A percentile compares a stretch with the other conserved stretches of the same genome.
Evolutionary conservation across 23 tunicate genomes (phyloP).

Genomic region (Clavelina lepadiformis): DNA sequence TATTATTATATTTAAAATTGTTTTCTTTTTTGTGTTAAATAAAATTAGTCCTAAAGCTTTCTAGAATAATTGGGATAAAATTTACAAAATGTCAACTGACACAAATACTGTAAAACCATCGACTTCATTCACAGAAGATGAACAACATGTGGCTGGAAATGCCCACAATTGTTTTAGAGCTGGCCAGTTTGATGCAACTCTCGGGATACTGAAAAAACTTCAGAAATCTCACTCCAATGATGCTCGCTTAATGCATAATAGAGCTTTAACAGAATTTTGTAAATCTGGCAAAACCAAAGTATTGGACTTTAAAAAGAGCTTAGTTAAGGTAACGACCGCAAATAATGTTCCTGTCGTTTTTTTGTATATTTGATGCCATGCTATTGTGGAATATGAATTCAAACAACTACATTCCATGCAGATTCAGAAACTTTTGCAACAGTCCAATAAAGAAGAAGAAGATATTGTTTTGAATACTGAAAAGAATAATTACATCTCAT

Average conservation of each 20-base stretch:
- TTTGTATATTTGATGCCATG: too few relatives aligned
- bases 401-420: slow-evolving; percentile 3
- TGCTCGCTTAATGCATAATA: slow-evolving; percentile 57
- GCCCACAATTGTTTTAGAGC: slow-evolving; percentile 51
- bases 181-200: slow-evolving; percentile 38
- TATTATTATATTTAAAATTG: too few relatives aligned
- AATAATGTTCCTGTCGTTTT: background rate
- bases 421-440: slow-evolving; percentile 71
- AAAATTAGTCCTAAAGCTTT: background rate
- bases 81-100: slow-evolving; percentile 23
- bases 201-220: slow-evolving; percentile 51
- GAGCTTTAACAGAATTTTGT: slow-evolving; percentile 60
- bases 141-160: slow-evolving; percentile 46
- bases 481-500: slow-evolving; percentile 21
- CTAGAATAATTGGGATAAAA: background rate
- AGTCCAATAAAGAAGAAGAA: slow-evolving; percentile 79
- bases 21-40: background rate
- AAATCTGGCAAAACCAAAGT: slow-evolving; percentile 70
- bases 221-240: slow-evolving; percentile 65
- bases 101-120: background rate
- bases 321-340: slow-evolving; percentile 34
- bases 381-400: too few relatives aligned
- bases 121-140: slow-evolving; percentile 49
- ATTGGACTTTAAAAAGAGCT: slow-evolving; percentile 29
- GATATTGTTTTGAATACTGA: slow-evolving; percentile 19